Percentiles rank a stretch among this genome's conserved stretches.
Evolutionary conservation across 2,888 invertebrate species (phyloP).

Genomic region (Chymomyza procnemis): DNA sequence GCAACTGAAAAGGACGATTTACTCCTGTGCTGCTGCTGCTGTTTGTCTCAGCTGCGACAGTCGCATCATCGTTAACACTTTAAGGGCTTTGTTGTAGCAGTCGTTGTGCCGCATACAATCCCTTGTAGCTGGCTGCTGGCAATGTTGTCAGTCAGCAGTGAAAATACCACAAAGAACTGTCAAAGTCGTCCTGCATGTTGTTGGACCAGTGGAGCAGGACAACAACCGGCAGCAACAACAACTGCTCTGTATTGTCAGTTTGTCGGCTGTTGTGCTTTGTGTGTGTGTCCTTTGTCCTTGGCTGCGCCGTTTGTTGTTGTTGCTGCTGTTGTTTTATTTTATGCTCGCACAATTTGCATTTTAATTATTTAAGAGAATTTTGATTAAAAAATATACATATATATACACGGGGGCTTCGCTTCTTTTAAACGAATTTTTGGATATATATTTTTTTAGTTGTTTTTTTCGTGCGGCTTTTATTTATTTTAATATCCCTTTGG

Average conservation of each 20-base stretch:
- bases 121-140: not conserved
- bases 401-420: slow-evolving; percentile 26
- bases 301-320: slow-evolving; percentile 33
- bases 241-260: not conserved
- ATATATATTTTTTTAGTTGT: not conserved
- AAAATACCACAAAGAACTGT: slow-evolving; percentile 68
- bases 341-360: slow-evolving; percentile 73
- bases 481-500: slow-evolving; percentile 12
- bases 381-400: slow-evolving; percentile 75
- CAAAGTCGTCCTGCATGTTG: slow-evolving; percentile 42
- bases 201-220: not conserved
- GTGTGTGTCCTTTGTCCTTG: slow-evolving; percentile 29
- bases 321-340: slow-evolving; percentile 55
- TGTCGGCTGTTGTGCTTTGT: slow-evolving; percentile 7
- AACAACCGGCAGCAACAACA: not conserved
- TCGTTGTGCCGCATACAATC: not conserved
- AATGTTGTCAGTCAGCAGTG: not conserved
- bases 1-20: not conserved
- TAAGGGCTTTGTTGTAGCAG: slow-evolving; percentile 29
- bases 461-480: not conserved
- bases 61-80: slow-evolving; percentile 58
- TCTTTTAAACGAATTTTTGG: not conserved
- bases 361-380: slow-evolving; percentile 78
- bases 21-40: not conserved
- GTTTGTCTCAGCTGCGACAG: slow-evolving; percentile 23